Conservation (phyloP, 2,797 vertebrate genomes). For the Eurystomus glaucurus region DNA sequence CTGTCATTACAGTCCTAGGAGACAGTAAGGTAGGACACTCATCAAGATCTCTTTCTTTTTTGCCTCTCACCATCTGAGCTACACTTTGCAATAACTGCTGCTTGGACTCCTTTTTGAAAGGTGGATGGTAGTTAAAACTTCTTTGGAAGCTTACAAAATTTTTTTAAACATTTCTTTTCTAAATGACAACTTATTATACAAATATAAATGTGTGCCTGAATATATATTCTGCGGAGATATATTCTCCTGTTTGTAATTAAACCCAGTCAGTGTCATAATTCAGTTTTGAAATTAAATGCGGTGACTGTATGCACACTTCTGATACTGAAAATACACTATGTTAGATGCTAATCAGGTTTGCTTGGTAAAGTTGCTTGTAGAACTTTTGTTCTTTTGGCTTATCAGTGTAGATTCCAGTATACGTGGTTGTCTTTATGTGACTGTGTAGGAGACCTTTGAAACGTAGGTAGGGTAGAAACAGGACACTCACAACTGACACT, state of each 20-base stretch:
- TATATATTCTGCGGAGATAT: background rate
- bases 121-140: background rate
- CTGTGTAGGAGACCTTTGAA: background rate
- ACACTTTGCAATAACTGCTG: background rate
- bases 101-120: background rate
- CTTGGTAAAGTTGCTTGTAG: background rate
- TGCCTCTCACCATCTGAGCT: fast-evolving
- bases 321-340: background rate
- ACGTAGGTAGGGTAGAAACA: background rate
- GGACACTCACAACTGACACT: background rate
- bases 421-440: background rate
- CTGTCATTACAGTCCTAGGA: conserved; percentile 93
- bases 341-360: background rate
- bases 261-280: background rate
- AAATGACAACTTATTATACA: background rate
- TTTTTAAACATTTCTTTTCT: background rate
- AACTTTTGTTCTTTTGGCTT: background rate
- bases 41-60: background rate
- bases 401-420: background rate
- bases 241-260: background rate
- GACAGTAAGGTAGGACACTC: conserved; percentile 92
- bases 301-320: background rate
- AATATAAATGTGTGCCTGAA: background rate
- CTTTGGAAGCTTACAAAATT: background rate
- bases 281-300: background rate